phyloP scores from a whole-genome alignment of 2,113 vertebrate species.

The Triplophysa rosa region DNA sequence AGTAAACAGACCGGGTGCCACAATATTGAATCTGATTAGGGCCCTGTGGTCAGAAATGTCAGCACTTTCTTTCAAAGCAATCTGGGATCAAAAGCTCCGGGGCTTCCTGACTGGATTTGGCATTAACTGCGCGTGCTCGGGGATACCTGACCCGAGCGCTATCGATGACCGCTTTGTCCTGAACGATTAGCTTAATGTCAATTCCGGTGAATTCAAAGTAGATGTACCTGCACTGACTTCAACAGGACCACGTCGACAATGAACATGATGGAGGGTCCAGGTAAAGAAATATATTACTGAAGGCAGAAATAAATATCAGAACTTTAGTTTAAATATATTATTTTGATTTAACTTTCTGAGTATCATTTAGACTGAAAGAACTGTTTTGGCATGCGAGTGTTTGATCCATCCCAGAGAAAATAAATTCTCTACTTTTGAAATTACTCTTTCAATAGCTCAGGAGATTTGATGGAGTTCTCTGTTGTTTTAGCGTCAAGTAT shows the following conservation, averaged over 20 bases:
- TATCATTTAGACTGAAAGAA: no score
- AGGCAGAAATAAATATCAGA: no score
- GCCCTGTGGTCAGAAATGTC: conserved; percentile 58
- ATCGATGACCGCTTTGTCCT: conserved; percentile 33
- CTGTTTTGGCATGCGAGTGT: no score
- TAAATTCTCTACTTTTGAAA: no score
- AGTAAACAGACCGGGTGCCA: conserved; percentile 56
- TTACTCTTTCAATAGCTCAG: no score
- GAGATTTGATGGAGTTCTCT: no score
- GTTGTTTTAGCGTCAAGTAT: no score
- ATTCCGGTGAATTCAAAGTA: neutral
- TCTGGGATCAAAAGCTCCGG: conserved; percentile 51
- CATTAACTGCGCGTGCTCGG: conserved; percentile 36
- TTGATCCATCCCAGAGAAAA: no score
- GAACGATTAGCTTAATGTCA: conserved; percentile 26
- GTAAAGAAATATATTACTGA: neutral
- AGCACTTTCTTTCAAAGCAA: conserved; percentile 56
- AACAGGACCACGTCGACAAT: neutral
- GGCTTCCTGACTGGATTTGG: conserved; percentile 40
- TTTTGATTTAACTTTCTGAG: no score
- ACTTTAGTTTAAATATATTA: neutral
- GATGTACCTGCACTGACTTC: neutral
- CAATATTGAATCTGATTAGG: conserved; percentile 55
- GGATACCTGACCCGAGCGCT: conserved; percentile 24
- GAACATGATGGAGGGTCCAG: neutral